These are phyloP conservation scores for human DNA, from an alignment of 2,113 vertebrate genomes.

Conservation along the genomic window GRCh38 chr18:46239001-46239500, in stretches of 20 bases:
- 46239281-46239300: slow-evolving; percentile 45
- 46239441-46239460: slow-evolving; percentile 47
- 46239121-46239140: slow-evolving; percentile 61
- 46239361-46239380: slow-evolving; percentile 38
- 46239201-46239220: slow-evolving; percentile 34
- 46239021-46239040: not conserved
- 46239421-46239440: slow-evolving; percentile 38
- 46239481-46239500: slow-evolving; percentile 32
- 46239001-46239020: slow-evolving; percentile 57
- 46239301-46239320: slow-evolving; percentile 37
- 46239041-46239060: slow-evolving; percentile 51
- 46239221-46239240: slow-evolving; percentile 25
- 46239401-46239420: slow-evolving; percentile 31
- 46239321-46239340: slow-evolving; percentile 61
- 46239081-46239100: slow-evolving; percentile 24
- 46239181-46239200: slow-evolving; percentile 3
- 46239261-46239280: slow-evolving; percentile 53
- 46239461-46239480: slow-evolving; percentile 12
- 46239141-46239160: slow-evolving; percentile 61
- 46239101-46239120: slow-evolving; percentile 49
- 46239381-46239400: slow-evolving; percentile 52
- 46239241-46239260: not conserved
- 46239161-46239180: slow-evolving; percentile 56
- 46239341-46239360: slow-evolving; percentile 55
- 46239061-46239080: slow-evolving; percentile 54